Conservation (phyloP, 2,888 invertebrate species). For the Spisula solida region DNA sequence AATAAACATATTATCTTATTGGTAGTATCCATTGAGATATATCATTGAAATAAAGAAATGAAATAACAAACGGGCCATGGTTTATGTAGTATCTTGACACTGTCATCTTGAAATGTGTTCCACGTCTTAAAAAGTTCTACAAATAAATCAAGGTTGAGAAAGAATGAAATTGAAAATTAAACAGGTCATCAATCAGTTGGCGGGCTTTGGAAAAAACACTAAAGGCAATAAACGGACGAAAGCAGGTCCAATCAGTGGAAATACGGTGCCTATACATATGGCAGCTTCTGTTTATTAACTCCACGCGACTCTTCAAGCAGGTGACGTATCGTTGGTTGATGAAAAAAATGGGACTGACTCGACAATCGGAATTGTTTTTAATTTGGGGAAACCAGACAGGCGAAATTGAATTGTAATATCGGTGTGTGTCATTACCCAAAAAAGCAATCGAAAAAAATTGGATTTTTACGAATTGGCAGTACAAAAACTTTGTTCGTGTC, state of each 20-base stretch:
- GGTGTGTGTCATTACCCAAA: neutral
- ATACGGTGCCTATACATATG: neutral
- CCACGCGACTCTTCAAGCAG: neutral
- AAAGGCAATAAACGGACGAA: neutral
- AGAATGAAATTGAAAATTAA: neutral
- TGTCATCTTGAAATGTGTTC: too few species aligned
- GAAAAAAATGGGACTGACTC: neutral
- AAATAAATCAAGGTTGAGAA: too few species aligned
- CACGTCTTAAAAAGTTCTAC: too few species aligned
- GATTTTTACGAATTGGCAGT: neutral
- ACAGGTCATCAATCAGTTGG: neutral
- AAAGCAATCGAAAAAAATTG: neutral
- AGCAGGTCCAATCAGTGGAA: neutral
- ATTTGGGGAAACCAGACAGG: slow-evolving; percentile 7
- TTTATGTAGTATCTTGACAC: too few species aligned
- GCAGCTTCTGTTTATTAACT: neutral
- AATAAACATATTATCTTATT: too few species aligned
- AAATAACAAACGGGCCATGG: too few species aligned
- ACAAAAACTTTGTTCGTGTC: neutral
- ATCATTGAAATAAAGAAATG: too few species aligned
- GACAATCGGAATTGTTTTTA: slow-evolving; percentile 4
- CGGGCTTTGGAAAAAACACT: neutral
- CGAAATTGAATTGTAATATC: slow-evolving; percentile 1
- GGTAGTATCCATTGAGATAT: too few species aligned
- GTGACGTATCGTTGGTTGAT: neutral